Evolutionary conservation across 2,797 vertebrate species (phyloP).

Genomic region (Muscicapa comitata): DNA sequence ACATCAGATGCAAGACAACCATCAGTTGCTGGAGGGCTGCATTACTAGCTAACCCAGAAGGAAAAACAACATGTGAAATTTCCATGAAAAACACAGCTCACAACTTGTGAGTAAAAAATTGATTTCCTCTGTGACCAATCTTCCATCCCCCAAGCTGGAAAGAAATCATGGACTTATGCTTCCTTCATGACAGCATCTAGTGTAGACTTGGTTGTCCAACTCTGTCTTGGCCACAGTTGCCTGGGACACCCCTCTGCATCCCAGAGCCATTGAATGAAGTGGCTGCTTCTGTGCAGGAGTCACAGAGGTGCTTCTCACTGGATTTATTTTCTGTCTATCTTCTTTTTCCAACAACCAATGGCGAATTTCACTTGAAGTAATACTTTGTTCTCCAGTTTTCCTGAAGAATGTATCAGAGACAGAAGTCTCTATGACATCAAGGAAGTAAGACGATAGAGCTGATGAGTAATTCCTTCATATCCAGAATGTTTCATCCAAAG

Average conservation of each 20-base stretch:
- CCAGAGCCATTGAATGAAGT: neutral
- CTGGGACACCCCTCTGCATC: neutral
- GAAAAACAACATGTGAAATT: neutral
- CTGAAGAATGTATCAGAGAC: neutral
- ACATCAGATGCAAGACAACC: slow-evolving; percentile 55
- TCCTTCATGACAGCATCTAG: neutral
- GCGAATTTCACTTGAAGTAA: neutral
- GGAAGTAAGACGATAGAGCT: neutral
- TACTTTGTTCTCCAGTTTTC: neutral
- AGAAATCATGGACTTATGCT: neutral
- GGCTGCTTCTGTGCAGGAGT: neutral
- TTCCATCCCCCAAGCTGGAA: neutral
- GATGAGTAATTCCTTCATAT: neutral
- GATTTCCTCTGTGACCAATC: neutral
- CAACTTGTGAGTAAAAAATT: neutral
- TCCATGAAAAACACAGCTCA: neutral
- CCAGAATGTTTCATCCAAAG: neutral
- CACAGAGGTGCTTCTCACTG: neutral
- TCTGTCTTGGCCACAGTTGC: too few relatives aligned
- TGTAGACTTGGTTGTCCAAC: neutral
- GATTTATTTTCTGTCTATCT: neutral
- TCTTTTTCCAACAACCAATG: neutral
- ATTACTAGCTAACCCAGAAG: neutral
- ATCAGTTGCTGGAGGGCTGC: slow-evolving; percentile 14
- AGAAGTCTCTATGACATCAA: neutral